A percentile compares a stretch with the other conserved stretches of the same genome.
These are phyloP conservation scores for Rhorus exstirpatorius DNA, from an alignment of 2,888 invertebrate species.

Conservation along the genomic window DNA sequence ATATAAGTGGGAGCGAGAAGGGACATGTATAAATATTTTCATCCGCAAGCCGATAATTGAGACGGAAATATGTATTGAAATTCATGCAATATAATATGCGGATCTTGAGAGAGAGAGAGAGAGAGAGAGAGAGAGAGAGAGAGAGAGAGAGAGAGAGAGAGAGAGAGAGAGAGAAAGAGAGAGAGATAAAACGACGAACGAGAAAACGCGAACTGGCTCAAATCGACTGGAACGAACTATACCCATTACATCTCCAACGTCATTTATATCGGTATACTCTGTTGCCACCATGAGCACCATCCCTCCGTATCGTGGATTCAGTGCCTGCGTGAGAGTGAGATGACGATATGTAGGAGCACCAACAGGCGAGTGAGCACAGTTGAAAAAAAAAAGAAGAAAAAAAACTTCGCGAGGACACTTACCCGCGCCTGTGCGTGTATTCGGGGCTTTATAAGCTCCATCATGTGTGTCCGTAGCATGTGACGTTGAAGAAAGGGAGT, in stretches of 20 bases:
- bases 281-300: neutral
- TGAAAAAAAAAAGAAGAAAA: conserved; percentile 7
- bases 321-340: conserved; percentile 49
- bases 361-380: neutral
- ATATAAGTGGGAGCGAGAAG: conserved; percentile 30
- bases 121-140: neutral
- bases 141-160: neutral
- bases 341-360: conserved; percentile 42
- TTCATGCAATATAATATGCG: conserved; percentile 12
- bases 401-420: conserved; percentile 20
- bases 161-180: neutral
- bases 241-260: conserved; percentile 5
- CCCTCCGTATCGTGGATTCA: conserved; percentile 31
- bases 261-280: conserved; percentile 43
- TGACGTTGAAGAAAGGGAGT: conserved; percentile 43
- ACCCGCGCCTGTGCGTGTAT: too few species aligned
- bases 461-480: conserved; percentile 52
- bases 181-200: neutral
- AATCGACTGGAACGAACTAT: conserved; percentile 55
- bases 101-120: neutral
- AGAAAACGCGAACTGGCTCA: conserved; percentile 44
- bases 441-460: conserved; percentile 19
- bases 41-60: conserved; percentile 34
- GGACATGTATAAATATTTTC: conserved; percentile 42
- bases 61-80: conserved; percentile 41